Conservation (phyloP, 2,113 vertebrate species). For the Lamprotornis superbus region DNA sequence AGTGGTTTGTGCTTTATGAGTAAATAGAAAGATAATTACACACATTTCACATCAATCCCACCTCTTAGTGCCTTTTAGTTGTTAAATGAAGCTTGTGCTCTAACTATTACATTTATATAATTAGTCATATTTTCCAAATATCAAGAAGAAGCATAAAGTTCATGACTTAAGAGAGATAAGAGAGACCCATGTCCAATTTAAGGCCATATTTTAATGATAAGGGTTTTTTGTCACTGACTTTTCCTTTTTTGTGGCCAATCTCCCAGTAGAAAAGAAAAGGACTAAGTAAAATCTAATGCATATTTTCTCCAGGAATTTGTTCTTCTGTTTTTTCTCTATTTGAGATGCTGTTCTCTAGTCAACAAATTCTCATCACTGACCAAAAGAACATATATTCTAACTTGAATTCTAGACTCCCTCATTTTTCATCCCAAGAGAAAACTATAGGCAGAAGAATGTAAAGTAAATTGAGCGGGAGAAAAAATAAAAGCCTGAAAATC, state of each 20-base stretch:
- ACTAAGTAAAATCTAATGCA: background rate
- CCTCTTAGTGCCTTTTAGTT: background rate
- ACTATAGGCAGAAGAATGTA: background rate
- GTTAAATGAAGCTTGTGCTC: background rate
- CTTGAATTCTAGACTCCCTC: background rate
- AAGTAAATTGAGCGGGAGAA: background rate
- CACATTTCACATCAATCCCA: background rate
- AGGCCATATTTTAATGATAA: background rate
- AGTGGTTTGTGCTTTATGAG: background rate
- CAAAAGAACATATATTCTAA: background rate
- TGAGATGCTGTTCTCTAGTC: background rate
- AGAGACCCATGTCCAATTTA: background rate
- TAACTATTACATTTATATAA: background rate
- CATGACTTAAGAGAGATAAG: background rate
- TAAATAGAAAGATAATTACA: background rate
- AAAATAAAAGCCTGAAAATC: fast-evolving
- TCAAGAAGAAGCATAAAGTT: background rate
- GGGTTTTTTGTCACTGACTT: background rate
- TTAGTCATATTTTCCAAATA: background rate
- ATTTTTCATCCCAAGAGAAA: background rate
- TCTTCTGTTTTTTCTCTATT: background rate
- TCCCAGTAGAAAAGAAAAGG: background rate
- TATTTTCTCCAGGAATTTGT: background rate
- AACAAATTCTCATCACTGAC: background rate
- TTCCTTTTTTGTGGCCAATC: background rate